phyloP scores from a whole-genome alignment of 53 echinoderm and acorn worm genomes.

The Stichopus horrens region DNA sequence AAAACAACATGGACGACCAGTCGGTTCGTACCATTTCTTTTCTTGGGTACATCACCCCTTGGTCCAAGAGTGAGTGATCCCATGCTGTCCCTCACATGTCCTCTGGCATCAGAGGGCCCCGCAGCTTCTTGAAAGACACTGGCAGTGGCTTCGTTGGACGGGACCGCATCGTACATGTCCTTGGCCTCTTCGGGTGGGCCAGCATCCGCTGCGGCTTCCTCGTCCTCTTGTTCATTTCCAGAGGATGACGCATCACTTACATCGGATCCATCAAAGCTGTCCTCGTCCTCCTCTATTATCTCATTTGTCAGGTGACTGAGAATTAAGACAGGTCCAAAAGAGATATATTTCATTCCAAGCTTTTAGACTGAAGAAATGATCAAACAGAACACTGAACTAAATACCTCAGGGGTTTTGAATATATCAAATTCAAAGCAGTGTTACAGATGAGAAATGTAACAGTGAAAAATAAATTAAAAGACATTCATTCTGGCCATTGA shows the following conservation, averaged over 20 bases:
- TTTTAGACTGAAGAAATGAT: too few relatives aligned
- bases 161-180: background rate
- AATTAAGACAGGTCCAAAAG: too few relatives aligned
- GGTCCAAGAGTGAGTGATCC: slow-evolving; percentile 24
- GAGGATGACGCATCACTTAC: background rate
- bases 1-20: too few relatives aligned
- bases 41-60: slow-evolving; percentile 19
- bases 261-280: background rate
- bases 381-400: too few relatives aligned
- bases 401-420: too few relatives aligned
- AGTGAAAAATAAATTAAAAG: too few relatives aligned
- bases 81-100: slow-evolving; percentile 5
- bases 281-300: background rate
- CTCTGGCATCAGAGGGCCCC: background rate
- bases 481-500: too few relatives aligned
- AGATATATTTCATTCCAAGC: too few relatives aligned
- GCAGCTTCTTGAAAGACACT: background rate
- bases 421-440: too few relatives aligned
- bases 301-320: too few relatives aligned
- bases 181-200: background rate
- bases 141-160: background rate
- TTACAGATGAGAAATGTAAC: too few relatives aligned
- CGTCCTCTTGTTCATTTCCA: background rate
- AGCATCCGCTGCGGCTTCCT: background rate
- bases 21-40: slow-evolving; percentile 13